Evolutionary conservation across 2,888 invertebrate species (phyloP), one percentile per base, ranked within the genome.

Genomic region (Asteroscopus sphinx): DNA sequence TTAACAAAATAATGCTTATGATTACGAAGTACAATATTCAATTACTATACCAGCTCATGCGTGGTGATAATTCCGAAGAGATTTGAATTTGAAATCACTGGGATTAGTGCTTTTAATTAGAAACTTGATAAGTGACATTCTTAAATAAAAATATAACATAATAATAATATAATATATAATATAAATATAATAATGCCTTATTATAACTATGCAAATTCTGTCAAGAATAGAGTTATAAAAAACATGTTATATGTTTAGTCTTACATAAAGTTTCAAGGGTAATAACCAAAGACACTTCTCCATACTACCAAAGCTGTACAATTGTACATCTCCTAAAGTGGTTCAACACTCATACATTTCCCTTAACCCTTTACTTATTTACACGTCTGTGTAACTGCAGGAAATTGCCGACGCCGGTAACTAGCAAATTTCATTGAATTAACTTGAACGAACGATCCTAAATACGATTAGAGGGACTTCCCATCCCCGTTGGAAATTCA

Each of bases 361-460:
- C 42, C 55, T 25, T 39, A 55, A 60, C 59, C 62, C 61, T 59
- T 42, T 37, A 12, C 41, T 59, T 57, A 66, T 47, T 51, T 57
- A 67, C 44, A 26, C 47, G 33, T 64, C 44, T 51, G 33, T 64
- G 45, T 51, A 59, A 54, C 36, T 35, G 21, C 47, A 64, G 80
- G 79, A 80, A 79, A 82, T 81, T 69, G 62, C 60, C 67, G 76
- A 55, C 76, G 78, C 77, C 77, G 74, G 75, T 64, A 69, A 71
- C 70, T 77, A 54, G 69, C 48, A 55, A 59, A 65, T 67, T 68
- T 74, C 68, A 73, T 74, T 71, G 72, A 69, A 75, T 77, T 76
- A 76, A 68, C 66, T 49, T 58, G 51, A 46, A 55, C 54, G 57
- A 73, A 73, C 64, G 67, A 65, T 69, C 66, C 59, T 58, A 45